Conservation (phyloP, 2,888 invertebrate genomes). For the Lasioglossum vierecki region DNA sequence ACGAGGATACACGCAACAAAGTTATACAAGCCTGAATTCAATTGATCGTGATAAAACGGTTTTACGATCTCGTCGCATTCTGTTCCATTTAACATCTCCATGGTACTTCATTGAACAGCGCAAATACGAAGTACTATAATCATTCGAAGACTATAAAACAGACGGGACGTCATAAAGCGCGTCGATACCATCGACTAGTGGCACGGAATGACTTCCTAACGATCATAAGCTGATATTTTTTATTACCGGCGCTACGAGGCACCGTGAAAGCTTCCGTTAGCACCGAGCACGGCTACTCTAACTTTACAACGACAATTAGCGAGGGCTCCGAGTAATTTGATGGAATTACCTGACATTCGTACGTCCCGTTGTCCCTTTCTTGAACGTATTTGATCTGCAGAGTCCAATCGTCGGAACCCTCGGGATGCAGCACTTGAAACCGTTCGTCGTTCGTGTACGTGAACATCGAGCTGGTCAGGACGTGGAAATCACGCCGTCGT, state of each 20-base stretch:
- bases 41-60: background rate
- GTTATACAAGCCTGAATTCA: background rate
- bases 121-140: background rate
- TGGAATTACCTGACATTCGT: slow-evolving; percentile 94
- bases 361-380: slow-evolving; percentile 96
- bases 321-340: background rate
- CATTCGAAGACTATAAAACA: background rate
- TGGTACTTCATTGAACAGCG: background rate
- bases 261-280: background rate
- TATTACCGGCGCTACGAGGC: background rate
- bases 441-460: slow-evolving; percentile 96
- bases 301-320: background rate
- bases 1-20: background rate
- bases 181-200: background rate
- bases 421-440: slow-evolving; percentile 91
- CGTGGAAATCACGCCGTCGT: slow-evolving; percentile 96
- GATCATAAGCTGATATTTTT: slow-evolving; percentile 14
- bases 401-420: slow-evolving; percentile 97
- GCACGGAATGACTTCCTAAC: background rate
- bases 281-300: background rate
- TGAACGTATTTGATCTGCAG: slow-evolving; percentile 97
- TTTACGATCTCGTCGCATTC: background rate
- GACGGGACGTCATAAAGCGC: background rate
- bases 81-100: background rate
- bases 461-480: slow-evolving; percentile 94